Percentiles rank a stretch among this genome's conserved stretches.
Conservation (phyloP, 2,888 invertebrate species). For the Agonum fuliginosum region DNA sequence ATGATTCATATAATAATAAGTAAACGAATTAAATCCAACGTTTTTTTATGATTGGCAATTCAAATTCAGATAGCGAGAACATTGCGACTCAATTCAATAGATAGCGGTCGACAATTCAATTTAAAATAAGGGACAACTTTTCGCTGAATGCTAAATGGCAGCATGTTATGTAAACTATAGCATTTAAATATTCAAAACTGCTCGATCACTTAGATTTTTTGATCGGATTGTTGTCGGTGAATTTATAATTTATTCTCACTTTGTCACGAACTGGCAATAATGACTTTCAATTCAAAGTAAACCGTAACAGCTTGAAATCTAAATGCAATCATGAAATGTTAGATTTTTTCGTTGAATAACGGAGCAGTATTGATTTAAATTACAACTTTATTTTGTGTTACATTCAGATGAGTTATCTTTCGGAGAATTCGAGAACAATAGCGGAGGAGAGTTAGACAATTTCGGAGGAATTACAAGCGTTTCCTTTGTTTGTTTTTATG, state of each 20-base stretch:
- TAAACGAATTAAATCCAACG: neutral
- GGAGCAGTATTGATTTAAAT: neutral
- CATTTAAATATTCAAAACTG: conserved; percentile 42
- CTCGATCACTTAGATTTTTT: conserved; percentile 30
- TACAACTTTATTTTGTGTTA: conserved; percentile 24
- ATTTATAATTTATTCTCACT: conserved; percentile 40
- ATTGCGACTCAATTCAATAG: neutral
- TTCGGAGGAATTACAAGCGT: neutral
- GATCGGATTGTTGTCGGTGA: conserved; percentile 43
- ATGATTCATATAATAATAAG: neutral
- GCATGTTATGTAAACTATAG: conserved; percentile 36
- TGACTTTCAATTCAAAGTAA: conserved; percentile 42
- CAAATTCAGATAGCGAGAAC: neutral
- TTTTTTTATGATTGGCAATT: neutral
- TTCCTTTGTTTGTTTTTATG: conserved; percentile 1
- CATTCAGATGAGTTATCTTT: conserved; percentile 20
- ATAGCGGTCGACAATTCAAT: conserved; percentile 18
- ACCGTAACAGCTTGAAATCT: conserved; percentile 30
- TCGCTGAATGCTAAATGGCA: conserved; percentile 4
- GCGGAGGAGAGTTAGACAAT: neutral
- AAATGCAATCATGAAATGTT: conserved; percentile 32
- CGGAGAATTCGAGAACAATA: conserved; percentile 20
- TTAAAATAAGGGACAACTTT: conserved; percentile 24
- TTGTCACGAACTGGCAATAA: conserved; percentile 46
- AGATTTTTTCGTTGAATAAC: conserved; percentile 4